Base-by-base conservation (phyloP, 2,888 invertebrate species). In the Diarsia rubi region DNA sequence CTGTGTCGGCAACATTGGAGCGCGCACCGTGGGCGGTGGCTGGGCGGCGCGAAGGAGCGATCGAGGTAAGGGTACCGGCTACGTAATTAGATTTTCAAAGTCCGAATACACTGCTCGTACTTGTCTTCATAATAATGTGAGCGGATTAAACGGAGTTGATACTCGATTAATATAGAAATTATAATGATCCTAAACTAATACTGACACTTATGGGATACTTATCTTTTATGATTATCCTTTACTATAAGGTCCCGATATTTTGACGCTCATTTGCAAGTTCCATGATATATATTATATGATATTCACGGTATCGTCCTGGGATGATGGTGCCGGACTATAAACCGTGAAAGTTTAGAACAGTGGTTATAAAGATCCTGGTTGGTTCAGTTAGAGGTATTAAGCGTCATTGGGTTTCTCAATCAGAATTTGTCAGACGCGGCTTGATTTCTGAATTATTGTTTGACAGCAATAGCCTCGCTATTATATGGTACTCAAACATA, bases 81-180 rank as follows among this genome's bases (percentile, higher is more conserved):
- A 96, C 96, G 95, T 96, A 97, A 97, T 97, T 96, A 97, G 97
- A 97, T 97, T 97, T 97, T 97, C 97, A 97, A 97, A 97, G 97
- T 97, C 97, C 97, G 97, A 97, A 97, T 97, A 96, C 96, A 96
- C 96, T 95, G 96, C 87, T 87, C 87, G 88, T 96, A 96, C 96
- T 96, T 96, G 96, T 96, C 96, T 96, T 96, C 96, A 96, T 96
- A 96, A 96, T 96, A 96, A 87, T 87, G 86, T 87, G 83, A 86
- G 71, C 21, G 78, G 91, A 90, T 54, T 24, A 6, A 73, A 0
- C 0, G 5, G 67, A 80, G 70, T 94, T 93, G 93, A 91, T 92
- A 90, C 89, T 92, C 6, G 42, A 14, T 44, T 67, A 19, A 19
- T 59, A 4, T 59, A 4, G 31, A 31, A 31, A 27, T 5, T 57